A percentile compares a stretch with the other conserved stretches of the same genome.
Evolutionary conservation across 2,113 vertebrate species (phyloP).

Genomic region (crab-eating macaque (Macaca fascicularis)): T2T-MFA8v1.1 NC_088379.1:14680001-14680500

Average conservation of each 20-base stretch:
- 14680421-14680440: background rate
- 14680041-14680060: background rate
- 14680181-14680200: background rate
- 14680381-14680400: slow-evolving; percentile 6
- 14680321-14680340: background rate
- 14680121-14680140: background rate
- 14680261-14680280: background rate
- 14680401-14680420: background rate
- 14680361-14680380: background rate
- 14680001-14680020: background rate
- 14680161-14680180: background rate
- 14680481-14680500: background rate
- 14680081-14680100: background rate
- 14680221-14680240: background rate
- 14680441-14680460: background rate
- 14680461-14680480: background rate
- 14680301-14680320: background rate
- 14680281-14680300: too few species aligned
- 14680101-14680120: background rate
- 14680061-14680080: background rate
- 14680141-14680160: background rate
- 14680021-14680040: too few species aligned
- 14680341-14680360: background rate
- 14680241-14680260: background rate
- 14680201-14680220: background rate